phyloP scores from a whole-genome alignment of 1,140 invertebrate species.

The Euwallacea fornicatus region DNA sequence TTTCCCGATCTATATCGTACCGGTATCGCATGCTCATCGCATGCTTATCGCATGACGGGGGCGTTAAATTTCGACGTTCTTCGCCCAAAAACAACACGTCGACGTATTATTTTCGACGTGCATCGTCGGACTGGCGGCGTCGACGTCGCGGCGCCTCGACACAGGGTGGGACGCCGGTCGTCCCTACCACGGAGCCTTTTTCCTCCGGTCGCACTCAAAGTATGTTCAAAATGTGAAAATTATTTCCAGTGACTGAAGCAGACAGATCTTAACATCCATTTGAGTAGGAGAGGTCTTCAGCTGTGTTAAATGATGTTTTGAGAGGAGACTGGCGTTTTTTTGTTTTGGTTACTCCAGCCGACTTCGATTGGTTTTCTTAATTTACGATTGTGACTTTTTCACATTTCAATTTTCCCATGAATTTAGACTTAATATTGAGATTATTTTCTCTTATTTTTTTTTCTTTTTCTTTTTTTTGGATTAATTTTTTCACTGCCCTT shows the following conservation, averaged over 20 bases:
- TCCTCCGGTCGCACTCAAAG: background rate
- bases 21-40: conserved; percentile 20
- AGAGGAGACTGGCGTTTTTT: no score
- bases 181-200: conserved; percentile 10
- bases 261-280: no score
- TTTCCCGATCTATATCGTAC: conserved; percentile 17
- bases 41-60: conserved; percentile 19
- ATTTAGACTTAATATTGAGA: no score
- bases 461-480: no score
- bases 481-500: no score
- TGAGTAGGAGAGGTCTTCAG: no score
- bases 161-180: conserved; percentile 33
- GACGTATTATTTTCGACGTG: conserved; percentile 24
- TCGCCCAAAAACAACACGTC: background rate
- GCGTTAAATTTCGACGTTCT: conserved; percentile 26
- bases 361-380: no score
- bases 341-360: no score
- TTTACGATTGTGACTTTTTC: no score
- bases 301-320: no score
- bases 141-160: conserved; percentile 42
- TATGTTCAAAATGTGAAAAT: background rate
- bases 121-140: conserved; percentile 39
- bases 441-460: no score
- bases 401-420: no score
- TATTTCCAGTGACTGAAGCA: background rate